These are phyloP conservation scores for Hemicrepidius hirtus DNA, from an alignment of 2,888 invertebrate genomes.

Conservation along the genomic window DNA sequence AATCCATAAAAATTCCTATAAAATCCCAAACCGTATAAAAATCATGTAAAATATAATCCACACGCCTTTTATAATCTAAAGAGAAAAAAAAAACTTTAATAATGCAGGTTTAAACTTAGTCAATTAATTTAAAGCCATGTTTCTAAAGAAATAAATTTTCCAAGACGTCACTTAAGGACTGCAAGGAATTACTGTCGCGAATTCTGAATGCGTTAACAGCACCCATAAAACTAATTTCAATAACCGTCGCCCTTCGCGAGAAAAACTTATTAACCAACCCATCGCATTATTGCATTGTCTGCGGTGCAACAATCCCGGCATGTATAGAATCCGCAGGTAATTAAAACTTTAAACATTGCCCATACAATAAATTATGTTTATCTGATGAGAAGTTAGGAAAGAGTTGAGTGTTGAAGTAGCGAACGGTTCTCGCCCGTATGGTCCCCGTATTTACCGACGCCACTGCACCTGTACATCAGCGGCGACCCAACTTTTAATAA, in stretches of 20 bases:
- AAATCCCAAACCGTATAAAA: background rate
- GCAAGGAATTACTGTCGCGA: background rate
- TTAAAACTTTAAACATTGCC: slow-evolving; percentile 44
- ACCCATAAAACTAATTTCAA: slow-evolving; percentile 9
- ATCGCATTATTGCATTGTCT: slow-evolving; percentile 31
- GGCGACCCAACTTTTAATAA: slow-evolving; percentile 33
- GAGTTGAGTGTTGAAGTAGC: background rate
- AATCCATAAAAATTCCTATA: background rate
- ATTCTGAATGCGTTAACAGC: background rate
- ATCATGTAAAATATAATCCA: too few relatives aligned
- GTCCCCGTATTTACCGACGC: background rate
- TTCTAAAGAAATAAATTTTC: background rate
- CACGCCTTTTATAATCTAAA: too few relatives aligned
- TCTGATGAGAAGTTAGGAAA: slow-evolving; percentile 38
- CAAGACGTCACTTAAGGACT: background rate
- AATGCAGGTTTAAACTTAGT: too few relatives aligned
- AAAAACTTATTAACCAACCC: slow-evolving; percentile 28
- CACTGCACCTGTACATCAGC: slow-evolving; percentile 22
- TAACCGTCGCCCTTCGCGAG: slow-evolving; percentile 3
- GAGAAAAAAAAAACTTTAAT: too few relatives aligned
- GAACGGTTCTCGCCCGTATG: slow-evolving; percentile 12
- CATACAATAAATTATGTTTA: slow-evolving; percentile 43
- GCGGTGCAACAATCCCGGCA: slow-evolving; percentile 21
- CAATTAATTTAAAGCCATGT: too few relatives aligned
- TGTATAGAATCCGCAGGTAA: slow-evolving; percentile 39